Percentiles rank a stretch among this genome's conserved stretches.
phyloP scores from a whole-genome alignment of 2,797 vertebrate genomes.

The Pseudomugil gertrudae region DNA sequence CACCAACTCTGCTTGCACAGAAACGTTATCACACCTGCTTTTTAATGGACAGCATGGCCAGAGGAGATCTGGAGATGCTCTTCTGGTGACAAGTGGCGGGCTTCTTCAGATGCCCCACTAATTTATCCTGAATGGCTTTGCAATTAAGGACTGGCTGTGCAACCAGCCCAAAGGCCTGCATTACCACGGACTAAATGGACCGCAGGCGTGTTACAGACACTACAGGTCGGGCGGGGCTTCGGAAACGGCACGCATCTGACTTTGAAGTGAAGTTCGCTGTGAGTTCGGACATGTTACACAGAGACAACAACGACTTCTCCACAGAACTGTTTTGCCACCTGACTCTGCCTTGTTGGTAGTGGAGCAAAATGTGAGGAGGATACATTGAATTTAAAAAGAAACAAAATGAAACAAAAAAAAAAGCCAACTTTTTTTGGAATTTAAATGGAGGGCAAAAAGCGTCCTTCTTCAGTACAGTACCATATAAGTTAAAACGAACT shows the following conservation, averaged over 20 bases:
- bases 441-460: conserved; percentile 56
- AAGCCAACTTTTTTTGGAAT: conserved; percentile 67
- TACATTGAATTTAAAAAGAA: conserved; percentile 58
- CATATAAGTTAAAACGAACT: conserved; percentile 74
- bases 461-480: conserved; percentile 67
- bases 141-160: conserved; percentile 40
- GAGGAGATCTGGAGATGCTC: conserved; percentile 3
- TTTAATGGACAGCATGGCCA: conserved; percentile 47
- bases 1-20: conserved; percentile 57
- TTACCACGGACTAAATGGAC: conserved; percentile 28
- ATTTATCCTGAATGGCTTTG: conserved; percentile 34
- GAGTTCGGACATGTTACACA: conserved; percentile 28
- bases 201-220: conserved; percentile 21
- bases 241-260: conserved; percentile 28
- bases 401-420: conserved; percentile 27
- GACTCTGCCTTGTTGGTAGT: conserved; percentile 61
- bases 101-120: conserved; percentile 17
- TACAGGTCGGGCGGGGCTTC: neutral
- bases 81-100: conserved; percentile 7
- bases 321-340: conserved; percentile 50
- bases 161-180: conserved; percentile 27
- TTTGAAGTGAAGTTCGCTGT: conserved; percentile 44
- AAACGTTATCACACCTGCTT: conserved; percentile 55
- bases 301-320: conserved; percentile 35
- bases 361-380: conserved; percentile 51